Evolutionary conservation across 1,140 invertebrate species (phyloP).

Genomic region (Hylyphantes graminicola): DNA sequence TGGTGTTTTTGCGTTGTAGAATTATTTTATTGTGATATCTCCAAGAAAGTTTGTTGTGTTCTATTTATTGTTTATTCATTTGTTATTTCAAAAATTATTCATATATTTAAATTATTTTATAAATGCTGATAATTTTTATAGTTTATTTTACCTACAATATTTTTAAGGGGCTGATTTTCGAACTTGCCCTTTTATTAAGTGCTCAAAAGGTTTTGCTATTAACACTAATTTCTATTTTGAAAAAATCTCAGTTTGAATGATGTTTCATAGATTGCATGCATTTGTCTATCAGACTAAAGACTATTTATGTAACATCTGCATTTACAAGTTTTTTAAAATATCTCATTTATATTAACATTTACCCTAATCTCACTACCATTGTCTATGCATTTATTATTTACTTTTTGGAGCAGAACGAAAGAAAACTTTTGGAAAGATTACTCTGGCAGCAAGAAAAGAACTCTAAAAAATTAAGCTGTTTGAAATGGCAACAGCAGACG

Average conservation of each 20-base stretch:
- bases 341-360: background rate
- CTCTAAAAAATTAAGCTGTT: no score
- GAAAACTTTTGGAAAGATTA: no score
- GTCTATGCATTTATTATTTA: background rate
- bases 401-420: background rate
- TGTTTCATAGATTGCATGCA: background rate
- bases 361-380: background rate
- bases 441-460: no score
- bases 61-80: conserved; percentile 16
- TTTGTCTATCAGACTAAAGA: background rate
- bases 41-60: background rate
- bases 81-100: background rate
- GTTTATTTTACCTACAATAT: background rate
- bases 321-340: background rate
- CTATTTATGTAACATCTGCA: background rate
- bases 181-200: background rate
- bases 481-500: no score
- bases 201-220: background rate
- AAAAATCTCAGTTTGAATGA: background rate
- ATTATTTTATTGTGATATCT: conserved; percentile 20
- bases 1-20: background rate
- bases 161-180: background rate
- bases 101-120: background rate
- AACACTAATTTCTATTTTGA: background rate
- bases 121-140: background rate